Evolutionary conservation across 2,888 invertebrate genomes (phyloP).

Genomic region (Acrobasis consociella): DNA sequence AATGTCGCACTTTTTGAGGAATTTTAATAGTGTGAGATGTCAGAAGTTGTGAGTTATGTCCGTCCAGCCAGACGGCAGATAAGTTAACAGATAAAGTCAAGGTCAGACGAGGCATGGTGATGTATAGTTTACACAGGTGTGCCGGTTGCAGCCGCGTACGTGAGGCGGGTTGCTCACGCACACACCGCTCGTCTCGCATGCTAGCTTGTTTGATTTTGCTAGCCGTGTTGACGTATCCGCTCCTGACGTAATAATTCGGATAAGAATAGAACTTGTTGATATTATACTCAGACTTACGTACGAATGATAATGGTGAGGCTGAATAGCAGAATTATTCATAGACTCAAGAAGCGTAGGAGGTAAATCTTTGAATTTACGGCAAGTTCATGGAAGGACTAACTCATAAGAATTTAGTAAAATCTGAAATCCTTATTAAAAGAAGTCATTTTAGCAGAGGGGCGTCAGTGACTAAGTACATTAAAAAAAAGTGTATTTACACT

Average conservation of each 20-base stretch:
- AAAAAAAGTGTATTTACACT: constrained; percentile 81
- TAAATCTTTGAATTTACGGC: not conserved
- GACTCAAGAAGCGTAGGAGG: not conserved
- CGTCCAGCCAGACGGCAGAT: not conserved
- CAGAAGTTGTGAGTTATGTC: not conserved
- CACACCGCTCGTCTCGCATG: constrained; percentile 25
- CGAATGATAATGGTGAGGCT: not conserved
- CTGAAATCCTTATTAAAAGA: constrained; percentile 60
- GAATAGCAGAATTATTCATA: not conserved
- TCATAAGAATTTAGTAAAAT: constrained; percentile 20
- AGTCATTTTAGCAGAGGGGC: constrained; percentile 57
- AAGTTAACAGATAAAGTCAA: constrained; percentile 39
- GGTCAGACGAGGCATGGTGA: constrained; percentile 34
- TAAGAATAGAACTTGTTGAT: constrained; percentile 3
- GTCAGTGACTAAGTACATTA: constrained; percentile 77
- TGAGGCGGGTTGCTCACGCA: constrained; percentile 31
- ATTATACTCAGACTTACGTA: not conserved
- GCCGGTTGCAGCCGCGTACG: constrained; percentile 30
- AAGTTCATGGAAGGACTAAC: not conserved
- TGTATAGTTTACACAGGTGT: constrained; percentile 48
- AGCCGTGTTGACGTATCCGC: constrained; percentile 11
- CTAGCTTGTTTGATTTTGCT: constrained; percentile 18
- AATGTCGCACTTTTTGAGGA: not conserved
- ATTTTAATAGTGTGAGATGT: not conserved
- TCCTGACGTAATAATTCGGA: constrained; percentile 14